phyloP scores from a whole-genome alignment of 2,113 vertebrate species.

The Corythoichthys haematopterus region DNA sequence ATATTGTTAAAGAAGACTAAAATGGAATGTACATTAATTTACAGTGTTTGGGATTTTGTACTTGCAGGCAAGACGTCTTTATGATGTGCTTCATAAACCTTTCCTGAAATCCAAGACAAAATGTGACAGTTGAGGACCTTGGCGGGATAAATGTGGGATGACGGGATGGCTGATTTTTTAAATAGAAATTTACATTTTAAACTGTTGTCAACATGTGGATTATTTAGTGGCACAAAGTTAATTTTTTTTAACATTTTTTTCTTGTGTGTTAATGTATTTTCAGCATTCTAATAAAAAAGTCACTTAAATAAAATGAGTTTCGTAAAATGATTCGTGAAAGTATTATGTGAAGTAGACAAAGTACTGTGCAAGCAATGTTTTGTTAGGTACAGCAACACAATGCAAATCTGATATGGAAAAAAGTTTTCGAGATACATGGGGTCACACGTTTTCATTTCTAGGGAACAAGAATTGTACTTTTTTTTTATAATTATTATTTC shows the following conservation, averaged over 20 bases:
- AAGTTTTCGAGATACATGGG: too few relatives aligned
- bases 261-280: neutral
- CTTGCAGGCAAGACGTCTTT: slow-evolving; percentile 61
- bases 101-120: slow-evolving; percentile 66
- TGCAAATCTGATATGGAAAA: too few relatives aligned
- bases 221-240: neutral
- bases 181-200: neutral
- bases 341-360: too few relatives aligned
- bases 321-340: too few relatives aligned
- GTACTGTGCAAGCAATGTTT: too few relatives aligned
- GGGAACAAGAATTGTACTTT: too few relatives aligned
- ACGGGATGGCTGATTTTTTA: neutral
- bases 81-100: slow-evolving; percentile 68
- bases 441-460: too few relatives aligned
- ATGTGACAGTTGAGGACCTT: slow-evolving; percentile 35
- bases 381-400: too few relatives aligned
- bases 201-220: neutral
- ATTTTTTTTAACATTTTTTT: neutral
- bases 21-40: neutral
- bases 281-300: too few relatives aligned
- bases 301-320: too few relatives aligned
- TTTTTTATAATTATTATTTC: too few relatives aligned
- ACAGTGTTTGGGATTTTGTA: slow-evolving; percentile 23
- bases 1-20: neutral
- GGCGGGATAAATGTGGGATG: neutral